Conservation (phyloP, 2,888 invertebrate species). For the Nowickia ferox region DNA sequence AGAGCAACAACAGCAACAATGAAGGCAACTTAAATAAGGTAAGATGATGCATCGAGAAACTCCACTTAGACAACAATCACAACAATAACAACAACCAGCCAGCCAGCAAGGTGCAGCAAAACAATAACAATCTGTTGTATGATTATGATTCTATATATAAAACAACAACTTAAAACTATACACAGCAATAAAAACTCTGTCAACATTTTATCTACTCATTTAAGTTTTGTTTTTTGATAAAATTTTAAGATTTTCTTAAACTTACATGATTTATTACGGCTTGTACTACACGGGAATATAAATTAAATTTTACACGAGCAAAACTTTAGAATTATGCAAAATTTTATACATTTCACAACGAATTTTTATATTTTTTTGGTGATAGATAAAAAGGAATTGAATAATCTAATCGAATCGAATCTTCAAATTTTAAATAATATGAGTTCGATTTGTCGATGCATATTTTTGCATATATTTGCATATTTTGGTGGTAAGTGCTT, state of each 20-base stretch:
- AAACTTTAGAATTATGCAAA: too few species aligned
- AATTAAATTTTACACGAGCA: too few species aligned
- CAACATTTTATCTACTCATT: constrained; percentile 61
- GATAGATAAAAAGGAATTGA: too few species aligned
- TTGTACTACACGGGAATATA: too few species aligned
- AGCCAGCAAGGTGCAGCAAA: constrained; percentile 36
- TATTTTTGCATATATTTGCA: too few species aligned
- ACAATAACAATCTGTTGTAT: constrained; percentile 10
- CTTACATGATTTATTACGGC: constrained; percentile 2
- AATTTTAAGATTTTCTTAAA: constrained; percentile 32
- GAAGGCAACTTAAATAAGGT: constrained; percentile 7
- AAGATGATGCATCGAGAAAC: constrained; percentile 9
- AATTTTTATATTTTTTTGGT: too few species aligned
- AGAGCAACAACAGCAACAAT: constrained; percentile 33
- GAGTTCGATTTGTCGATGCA: too few species aligned
- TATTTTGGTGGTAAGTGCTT: too few species aligned
- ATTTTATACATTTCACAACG: too few species aligned
- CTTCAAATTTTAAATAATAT: too few species aligned
- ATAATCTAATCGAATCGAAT: too few species aligned
- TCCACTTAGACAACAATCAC: background rate
- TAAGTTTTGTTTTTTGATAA: constrained; percentile 33
- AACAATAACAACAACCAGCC: background rate
- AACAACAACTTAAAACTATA: constrained; percentile 13
- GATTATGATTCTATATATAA: constrained; percentile 14
- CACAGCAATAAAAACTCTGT: constrained; percentile 58